A percentile compares a stretch with the other conserved stretches of the same genome.
These are phyloP conservation scores for Machaerirhynchus nigripectus DNA, from an alignment of 2,113 vertebrate genomes.

Conservation along the genomic window DNA sequence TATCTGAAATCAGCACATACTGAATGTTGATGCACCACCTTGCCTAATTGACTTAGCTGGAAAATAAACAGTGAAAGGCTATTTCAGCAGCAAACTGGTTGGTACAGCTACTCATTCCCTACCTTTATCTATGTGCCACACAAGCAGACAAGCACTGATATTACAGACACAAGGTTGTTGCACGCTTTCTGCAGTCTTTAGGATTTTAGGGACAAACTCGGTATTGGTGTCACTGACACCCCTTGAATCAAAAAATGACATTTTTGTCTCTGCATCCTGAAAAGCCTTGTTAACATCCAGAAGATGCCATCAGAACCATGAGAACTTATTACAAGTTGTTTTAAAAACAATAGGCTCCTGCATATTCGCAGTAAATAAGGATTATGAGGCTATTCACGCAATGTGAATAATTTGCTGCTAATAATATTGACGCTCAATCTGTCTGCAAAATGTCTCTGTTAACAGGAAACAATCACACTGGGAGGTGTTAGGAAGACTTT, in stretches of 20 bases:
- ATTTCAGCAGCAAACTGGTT: slow-evolving; percentile 57
- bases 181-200: not conserved
- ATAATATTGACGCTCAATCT: slow-evolving; percentile 63
- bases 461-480: slow-evolving; percentile 31
- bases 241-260: not conserved
- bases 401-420: slow-evolving; percentile 62
- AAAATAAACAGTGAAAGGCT: slow-evolving; percentile 64
- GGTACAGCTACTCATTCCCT: slow-evolving; percentile 51
- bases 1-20: slow-evolving; percentile 26
- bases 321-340: not conserved
- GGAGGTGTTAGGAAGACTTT: slow-evolving; percentile 50
- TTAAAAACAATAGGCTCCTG: slow-evolving; percentile 9
- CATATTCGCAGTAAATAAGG: not conserved
- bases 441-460: slow-evolving; percentile 52
- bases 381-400: slow-evolving; percentile 43
- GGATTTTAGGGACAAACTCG: not conserved
- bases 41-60: slow-evolving; percentile 64
- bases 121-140: slow-evolving; percentile 66
- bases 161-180: slow-evolving; percentile 6
- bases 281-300: not conserved
- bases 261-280: not conserved
- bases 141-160: slow-evolving; percentile 14
- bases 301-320: not conserved
- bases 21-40: slow-evolving; percentile 34
- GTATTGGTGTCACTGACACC: not conserved